Base-by-base conservation (phyloP, 2,113 vertebrate genomes). In the Globicephala melas region DNA sequence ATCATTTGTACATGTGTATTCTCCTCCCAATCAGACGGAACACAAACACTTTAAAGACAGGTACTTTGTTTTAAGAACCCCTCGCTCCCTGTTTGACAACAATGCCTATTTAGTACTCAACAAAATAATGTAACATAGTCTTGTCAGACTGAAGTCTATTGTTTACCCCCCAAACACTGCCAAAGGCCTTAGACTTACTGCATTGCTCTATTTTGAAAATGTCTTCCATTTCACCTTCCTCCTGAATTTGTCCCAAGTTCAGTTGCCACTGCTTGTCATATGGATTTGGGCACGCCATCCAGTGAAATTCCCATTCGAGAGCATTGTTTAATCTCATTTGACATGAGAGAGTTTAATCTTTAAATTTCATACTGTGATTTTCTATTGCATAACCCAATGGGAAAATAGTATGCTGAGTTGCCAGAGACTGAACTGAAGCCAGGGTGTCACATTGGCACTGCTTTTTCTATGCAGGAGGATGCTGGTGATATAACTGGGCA, bases 141-240 rank as follows among this genome's bases (percentile, higher is more conserved):
- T 84, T 91, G n/a, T 81, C 9, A 31, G 14, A 41, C 44, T 50
- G 31, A 71, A 82, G 79, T 83, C 83, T 80, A 25, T 28, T 80
- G 36, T 95, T 96, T 85, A 88, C 7, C 12, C 25, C 67, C 8
- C 65, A 96, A 85, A 93, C 55, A 85, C 70, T 93, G 65, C 23
- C n/a, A 63, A 13, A 86, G 55, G 14, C 55, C 73, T 91, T 70
- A 74, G 4, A 36, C 53, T 87, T 74, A 63, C 8, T 70, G 17
- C 76, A 38, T 12, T 93, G 20, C 41, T 17, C 44, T 77, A 5
- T 77, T 55, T 77, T 23, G 28, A 36, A 18, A 50, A 50, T 89
- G 31, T 68, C 76, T 85, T 95, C 70, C 28, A 76, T 95, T 98
- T 96, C 55, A 89, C 47, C 47, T 85, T 94, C 31, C 15, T 60